Conservation (phyloP, 2,113 vertebrate species). For the Engystomops pustulosus region DNA sequence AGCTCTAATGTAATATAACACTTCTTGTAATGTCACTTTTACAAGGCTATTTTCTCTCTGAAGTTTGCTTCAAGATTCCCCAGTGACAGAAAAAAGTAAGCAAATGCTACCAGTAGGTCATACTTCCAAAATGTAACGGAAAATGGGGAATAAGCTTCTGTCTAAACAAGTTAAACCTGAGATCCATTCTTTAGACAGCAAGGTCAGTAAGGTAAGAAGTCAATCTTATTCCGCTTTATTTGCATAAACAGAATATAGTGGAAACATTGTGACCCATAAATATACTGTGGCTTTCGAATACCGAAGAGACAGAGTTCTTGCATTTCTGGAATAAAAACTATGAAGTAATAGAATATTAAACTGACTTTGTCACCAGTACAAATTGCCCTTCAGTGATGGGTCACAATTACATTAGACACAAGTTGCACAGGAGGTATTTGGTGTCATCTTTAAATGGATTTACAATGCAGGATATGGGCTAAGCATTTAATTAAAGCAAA, state of each 20-base stretch:
- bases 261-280: background rate
- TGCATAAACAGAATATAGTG: conserved; percentile 33
- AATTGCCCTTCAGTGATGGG: background rate
- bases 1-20: conserved; percentile 44
- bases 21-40: conserved; percentile 38
- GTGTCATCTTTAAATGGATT: background rate
- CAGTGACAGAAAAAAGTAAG: conserved; percentile 18
- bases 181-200: conserved; percentile 4
- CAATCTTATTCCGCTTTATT: conserved; percentile 4
- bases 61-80: conserved; percentile 42
- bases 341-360: background rate
- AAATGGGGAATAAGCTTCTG: conserved; percentile 36
- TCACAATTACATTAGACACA: background rate
- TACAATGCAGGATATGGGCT: no score
- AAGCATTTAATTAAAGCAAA: no score
- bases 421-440: background rate
- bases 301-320: background rate
- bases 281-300: background rate
- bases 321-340: background rate
- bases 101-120: conserved; percentile 24
- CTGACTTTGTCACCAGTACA: background rate
- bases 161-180: conserved; percentile 27
- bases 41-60: conserved; percentile 46
- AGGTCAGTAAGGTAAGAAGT: background rate
- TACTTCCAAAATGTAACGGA: conserved; percentile 29